Percentiles rank a stretch among this genome's conserved stretches.
These are phyloP conservation scores for Hippocampus zosterae DNA, from an alignment of 2,113 vertebrate genomes.

Conservation along the genomic window DNA sequence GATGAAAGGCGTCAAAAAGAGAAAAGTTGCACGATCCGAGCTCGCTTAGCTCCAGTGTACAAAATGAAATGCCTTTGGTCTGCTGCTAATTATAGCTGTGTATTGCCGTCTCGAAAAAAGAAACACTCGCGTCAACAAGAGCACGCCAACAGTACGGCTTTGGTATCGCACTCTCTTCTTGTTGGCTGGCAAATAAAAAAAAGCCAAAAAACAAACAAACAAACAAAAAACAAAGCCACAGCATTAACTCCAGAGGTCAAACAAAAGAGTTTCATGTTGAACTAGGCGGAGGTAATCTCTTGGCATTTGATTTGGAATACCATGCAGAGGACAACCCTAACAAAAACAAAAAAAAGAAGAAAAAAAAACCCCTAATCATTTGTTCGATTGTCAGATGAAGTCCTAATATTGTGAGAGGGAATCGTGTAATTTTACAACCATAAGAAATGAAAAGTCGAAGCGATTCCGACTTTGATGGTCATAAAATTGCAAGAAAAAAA, in stretches of 20 bases:
- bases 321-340: not conserved
- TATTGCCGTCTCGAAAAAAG: conserved; percentile 24
- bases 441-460: no score
- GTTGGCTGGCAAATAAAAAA: conserved; percentile 2
- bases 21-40: conserved; percentile 57
- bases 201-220: not conserved
- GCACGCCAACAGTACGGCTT: conserved; percentile 48
- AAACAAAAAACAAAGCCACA: conserved; percentile 51
- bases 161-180: conserved; percentile 44
- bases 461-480: not conserved
- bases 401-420: not conserved
- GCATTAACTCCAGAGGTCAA: not conserved
- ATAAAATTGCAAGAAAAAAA: not conserved
- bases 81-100: conserved; percentile 60
- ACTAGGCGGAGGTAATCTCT: not conserved
- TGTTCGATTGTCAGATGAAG: not conserved
- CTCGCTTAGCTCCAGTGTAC: conserved; percentile 61
- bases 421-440: not conserved
- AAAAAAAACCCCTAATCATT: not conserved
- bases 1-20: conserved; percentile 64
- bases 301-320: not conserved
- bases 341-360: not conserved
- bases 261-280: not conserved
- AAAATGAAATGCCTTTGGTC: conserved; percentile 64
- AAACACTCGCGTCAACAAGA: conserved; percentile 8